Base-by-base conservation (phyloP, 2,888 invertebrate species). In the Phorcus lineatus region DNA sequence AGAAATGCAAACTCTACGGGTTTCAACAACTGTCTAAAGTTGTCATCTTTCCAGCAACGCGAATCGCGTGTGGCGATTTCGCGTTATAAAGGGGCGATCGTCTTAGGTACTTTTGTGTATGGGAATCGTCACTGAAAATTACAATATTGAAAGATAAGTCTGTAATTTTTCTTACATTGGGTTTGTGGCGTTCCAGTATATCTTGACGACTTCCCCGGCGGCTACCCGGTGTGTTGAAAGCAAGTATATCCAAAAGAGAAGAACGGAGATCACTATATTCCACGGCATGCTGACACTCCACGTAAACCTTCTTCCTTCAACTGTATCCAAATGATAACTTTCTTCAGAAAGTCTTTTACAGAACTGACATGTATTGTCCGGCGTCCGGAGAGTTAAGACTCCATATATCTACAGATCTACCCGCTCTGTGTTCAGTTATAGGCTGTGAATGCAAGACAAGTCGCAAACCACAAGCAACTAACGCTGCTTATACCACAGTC, bases 261-360 rank as follows among this genome's bases (percentile, higher is more conserved):
- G 62, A 3, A 62, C 24, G 13, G 62, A 28, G 28, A 62, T 3
- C 62, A 62, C 62, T 11, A 62, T 62, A 62, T 62, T 62, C 62
- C 62, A 62, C 28, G 24, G 28, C 62, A 62, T 62, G 1, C 16
- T 62, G 62, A 62, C 7, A 28, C 28, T 62, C 28, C 28, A n/a
- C 62, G 13, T 28, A 16, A 62, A 47, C 13, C 47, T 62, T 62
- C 62, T 36, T 36, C 62, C n/a, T 62, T 22, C 24, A 24, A 62
- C 62, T 62, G n/a, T 62, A 62, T 62, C 62, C 62, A 62, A 62
- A 24, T 62, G 24, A n/a, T 24, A 28, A 62, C 62, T 62, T 47
- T 62, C 62, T 62, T 62, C 28, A 19, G n/a, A 62, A 62, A 62
- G 62, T 62, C 62, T 24, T 62, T 62, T 28, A 62, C 62, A 62